phyloP scores from a whole-genome alignment of 1,140 invertebrate genomes.

The Trichogramma pretiosum region DNA sequence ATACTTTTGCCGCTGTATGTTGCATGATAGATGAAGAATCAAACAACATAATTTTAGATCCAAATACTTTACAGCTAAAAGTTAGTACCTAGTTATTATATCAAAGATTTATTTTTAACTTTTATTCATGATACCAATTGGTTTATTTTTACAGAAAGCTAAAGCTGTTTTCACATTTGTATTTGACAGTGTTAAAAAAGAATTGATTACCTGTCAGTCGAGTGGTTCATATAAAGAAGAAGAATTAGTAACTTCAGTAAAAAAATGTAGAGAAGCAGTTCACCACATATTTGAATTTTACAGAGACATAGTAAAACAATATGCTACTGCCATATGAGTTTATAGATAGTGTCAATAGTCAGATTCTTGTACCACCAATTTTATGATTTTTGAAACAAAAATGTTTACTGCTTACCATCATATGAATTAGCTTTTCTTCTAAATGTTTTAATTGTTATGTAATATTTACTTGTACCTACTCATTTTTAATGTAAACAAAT shows the following conservation, averaged over 20 bases:
- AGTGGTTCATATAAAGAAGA: slow-evolving; percentile 56
- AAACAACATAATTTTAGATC: slow-evolving; percentile 60
- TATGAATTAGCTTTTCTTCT: not conserved
- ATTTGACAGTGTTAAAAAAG: slow-evolving; percentile 60
- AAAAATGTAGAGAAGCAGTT: slow-evolving; percentile 56
- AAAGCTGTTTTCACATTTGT: slow-evolving; percentile 58
- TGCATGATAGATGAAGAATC: slow-evolving; percentile 57
- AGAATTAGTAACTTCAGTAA: slow-evolving; percentile 55
- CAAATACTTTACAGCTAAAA: slow-evolving; percentile 45
- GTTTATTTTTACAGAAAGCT: slow-evolving; percentile 30
- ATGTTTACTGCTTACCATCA: not conserved
- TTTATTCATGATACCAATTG: slow-evolving; percentile 3
- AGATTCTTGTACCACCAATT: too few relatives aligned
- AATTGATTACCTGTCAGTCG: slow-evolving; percentile 56
- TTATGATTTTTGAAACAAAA: too few relatives aligned
- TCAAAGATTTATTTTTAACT: slow-evolving; percentile 7
- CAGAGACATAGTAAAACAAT: slow-evolving; percentile 52
- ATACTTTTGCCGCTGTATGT: slow-evolving; percentile 65
- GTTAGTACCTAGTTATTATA: slow-evolving; percentile 26
- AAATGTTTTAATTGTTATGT: too few relatives aligned
- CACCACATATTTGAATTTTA: slow-evolving; percentile 64
- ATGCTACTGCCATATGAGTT: slow-evolving; percentile 43
- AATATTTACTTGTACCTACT: too few relatives aligned
- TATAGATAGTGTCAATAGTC: not conserved
- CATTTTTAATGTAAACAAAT: too few relatives aligned